Evolutionary conservation across 2,888 invertebrate species (phyloP).

Genomic region (Temnothorax rugatulus): DNA sequence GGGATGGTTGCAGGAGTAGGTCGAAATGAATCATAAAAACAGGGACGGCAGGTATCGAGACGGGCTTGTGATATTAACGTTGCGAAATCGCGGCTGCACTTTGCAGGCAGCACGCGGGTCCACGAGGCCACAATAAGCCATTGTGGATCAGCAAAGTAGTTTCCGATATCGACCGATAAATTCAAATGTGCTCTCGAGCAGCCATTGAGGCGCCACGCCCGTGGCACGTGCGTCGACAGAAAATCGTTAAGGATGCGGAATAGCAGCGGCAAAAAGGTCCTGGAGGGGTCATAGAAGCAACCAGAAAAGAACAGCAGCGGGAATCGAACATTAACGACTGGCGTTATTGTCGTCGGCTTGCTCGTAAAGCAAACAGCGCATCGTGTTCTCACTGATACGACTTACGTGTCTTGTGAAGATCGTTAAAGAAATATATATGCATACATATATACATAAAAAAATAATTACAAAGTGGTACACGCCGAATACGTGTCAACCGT

Average conservation of each 20-base stretch:
- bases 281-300: slow-evolving; percentile 60
- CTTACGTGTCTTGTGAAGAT: neutral
- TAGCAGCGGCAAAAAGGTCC: slow-evolving; percentile 59
- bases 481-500: too few species aligned
- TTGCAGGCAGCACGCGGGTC: slow-evolving; percentile 44
- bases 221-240: slow-evolving; percentile 77
- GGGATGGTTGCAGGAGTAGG: neutral
- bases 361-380: slow-evolving; percentile 19
- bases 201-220: slow-evolving; percentile 70
- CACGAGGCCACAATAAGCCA: slow-evolving; percentile 72
- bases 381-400: neutral
- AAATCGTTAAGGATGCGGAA: slow-evolving; percentile 80
- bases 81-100: slow-evolving; percentile 43
- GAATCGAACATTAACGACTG: slow-evolving; percentile 21
- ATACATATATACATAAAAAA: neutral
- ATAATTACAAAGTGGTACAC: too few species aligned
- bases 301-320: slow-evolving; percentile 20
- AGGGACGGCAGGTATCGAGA: neutral
- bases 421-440: neutral
- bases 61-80: slow-evolving; percentile 56
- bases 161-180: slow-evolving; percentile 81
- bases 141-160: slow-evolving; percentile 79
- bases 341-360: slow-evolving; percentile 16
- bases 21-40: slow-evolving; percentile 36
- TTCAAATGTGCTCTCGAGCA: slow-evolving; percentile 76